A percentile compares a stretch with the other conserved stretches of the same genome.
Evolutionary conservation across 2,797 vertebrate genomes (phyloP).

Genomic region (Danio choprae): DNA sequence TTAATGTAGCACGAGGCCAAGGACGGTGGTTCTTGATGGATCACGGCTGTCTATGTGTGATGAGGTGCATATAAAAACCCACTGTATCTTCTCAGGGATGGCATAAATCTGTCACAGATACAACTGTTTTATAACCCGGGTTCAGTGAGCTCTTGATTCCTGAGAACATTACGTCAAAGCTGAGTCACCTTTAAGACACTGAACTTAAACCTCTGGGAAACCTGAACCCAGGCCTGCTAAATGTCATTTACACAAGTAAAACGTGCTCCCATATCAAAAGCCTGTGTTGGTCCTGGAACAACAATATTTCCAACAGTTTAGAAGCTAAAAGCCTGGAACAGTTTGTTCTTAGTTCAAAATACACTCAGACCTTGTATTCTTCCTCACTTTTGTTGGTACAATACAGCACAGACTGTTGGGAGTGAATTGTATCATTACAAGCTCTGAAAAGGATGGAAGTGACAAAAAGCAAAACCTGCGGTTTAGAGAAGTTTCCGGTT

Average conservation of each 20-base stretch:
- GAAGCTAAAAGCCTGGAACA: not conserved
- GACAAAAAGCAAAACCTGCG: not conserved
- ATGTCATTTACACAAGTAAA: not conserved
- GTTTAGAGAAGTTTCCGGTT: not conserved
- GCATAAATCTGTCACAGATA: constrained; percentile 37
- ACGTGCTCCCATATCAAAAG: not conserved
- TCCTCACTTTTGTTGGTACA: not conserved
- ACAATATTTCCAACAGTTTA: not conserved
- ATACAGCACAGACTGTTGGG: not conserved
- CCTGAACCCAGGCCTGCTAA: not conserved
- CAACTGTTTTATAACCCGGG: constrained; percentile 14
- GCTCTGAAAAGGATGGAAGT: not conserved
- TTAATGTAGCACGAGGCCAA: constrained; percentile 29
- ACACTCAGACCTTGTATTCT: not conserved
- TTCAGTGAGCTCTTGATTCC: not conserved
- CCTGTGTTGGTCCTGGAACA: not conserved
- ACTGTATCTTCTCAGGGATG: constrained; percentile 3
- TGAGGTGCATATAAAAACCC: constrained; percentile 5
- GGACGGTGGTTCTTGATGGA: constrained; percentile 26
- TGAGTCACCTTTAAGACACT: constrained; percentile 20
- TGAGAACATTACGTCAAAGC: constrained; percentile 23
- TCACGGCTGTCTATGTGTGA: constrained; percentile 23
- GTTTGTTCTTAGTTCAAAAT: no score
- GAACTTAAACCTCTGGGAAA: not conserved
- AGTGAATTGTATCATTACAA: not conserved